Conservation (phyloP, 2,113 vertebrate species). For the Antigone vipio region DNA sequence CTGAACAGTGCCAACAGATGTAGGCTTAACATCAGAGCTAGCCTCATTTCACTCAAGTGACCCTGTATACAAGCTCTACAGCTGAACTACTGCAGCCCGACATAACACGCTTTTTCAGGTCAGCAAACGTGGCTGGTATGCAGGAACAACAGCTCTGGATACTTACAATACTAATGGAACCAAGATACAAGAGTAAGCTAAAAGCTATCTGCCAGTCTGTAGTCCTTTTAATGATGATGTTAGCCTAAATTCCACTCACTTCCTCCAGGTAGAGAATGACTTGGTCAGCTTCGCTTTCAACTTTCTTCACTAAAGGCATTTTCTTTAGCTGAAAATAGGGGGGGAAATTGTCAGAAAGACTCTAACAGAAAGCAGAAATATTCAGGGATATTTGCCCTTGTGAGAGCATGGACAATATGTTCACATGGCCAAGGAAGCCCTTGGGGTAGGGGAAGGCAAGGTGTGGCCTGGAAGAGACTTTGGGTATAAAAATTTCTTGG, state of each 20-base stretch:
- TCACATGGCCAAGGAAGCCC: not conserved
- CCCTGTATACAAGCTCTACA: not conserved
- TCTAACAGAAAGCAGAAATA: not conserved
- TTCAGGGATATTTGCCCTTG: not conserved
- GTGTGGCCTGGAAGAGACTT: not conserved
- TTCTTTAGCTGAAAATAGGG: constrained; percentile 48
- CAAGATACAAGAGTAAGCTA: not conserved
- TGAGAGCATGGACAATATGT: not conserved
- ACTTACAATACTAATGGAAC: not conserved
- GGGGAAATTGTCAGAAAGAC: not conserved
- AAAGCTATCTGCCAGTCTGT: not conserved
- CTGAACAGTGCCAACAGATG: not conserved
- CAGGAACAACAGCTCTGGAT: not conserved
- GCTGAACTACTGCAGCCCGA: not conserved
- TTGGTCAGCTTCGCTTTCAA: constrained; percentile 32
- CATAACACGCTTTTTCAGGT: not conserved
- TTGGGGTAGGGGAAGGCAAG: not conserved
- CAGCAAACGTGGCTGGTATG: not conserved
- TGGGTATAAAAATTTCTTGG: not conserved
- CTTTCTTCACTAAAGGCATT: constrained; percentile 60
- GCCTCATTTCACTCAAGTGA: not conserved
- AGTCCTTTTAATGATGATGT: not conserved
- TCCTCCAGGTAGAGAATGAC: constrained; percentile 48
- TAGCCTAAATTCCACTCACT: constrained; percentile 24
- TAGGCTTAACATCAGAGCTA: not conserved